Evolutionary conservation across 2,888 invertebrate species (phyloP).

Genomic region (Conomelus anceps): DNA sequence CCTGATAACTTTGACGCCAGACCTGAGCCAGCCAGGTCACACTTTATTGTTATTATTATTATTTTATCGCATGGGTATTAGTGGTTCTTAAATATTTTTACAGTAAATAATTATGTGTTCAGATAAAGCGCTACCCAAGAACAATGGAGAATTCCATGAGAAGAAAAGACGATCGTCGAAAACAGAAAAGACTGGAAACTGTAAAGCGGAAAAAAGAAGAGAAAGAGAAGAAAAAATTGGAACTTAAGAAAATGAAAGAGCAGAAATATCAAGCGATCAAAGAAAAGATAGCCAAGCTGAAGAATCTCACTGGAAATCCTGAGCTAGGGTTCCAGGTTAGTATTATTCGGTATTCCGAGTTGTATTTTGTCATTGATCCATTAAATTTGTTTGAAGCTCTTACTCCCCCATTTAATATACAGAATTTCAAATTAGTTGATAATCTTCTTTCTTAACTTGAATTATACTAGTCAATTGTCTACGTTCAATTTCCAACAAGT

Average conservation of each 20-base stretch:
- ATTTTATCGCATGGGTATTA: slow-evolving; percentile 1
- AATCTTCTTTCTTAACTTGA: too few relatives aligned
- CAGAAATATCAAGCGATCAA: slow-evolving; percentile 84
- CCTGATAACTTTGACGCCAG: too few relatives aligned
- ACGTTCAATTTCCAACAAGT: too few relatives aligned
- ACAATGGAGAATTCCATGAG: slow-evolving; percentile 77
- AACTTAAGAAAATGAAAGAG: slow-evolving; percentile 79
- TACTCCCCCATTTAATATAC: too few relatives aligned
- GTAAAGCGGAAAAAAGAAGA: slow-evolving; percentile 69
- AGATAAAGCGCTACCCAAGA: slow-evolving; percentile 87
- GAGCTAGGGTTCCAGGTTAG: slow-evolving; percentile 56
- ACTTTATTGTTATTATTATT: too few relatives aligned
- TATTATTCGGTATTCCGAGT: not conserved
- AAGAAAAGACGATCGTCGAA: slow-evolving; percentile 68
- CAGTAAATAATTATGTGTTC: slow-evolving; percentile 32
- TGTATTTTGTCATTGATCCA: not conserved
- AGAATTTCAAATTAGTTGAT: too few relatives aligned
- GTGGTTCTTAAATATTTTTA: not conserved
- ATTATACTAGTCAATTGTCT: too few relatives aligned
- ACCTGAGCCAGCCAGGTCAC: too few relatives aligned
- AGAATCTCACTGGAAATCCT: slow-evolving; percentile 80
- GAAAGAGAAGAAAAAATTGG: slow-evolving; percentile 73
- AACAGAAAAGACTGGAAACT: slow-evolving; percentile 67
- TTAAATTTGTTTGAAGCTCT: too few relatives aligned
- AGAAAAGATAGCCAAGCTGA: slow-evolving; percentile 77